phyloP scores from a whole-genome alignment of 2,797 vertebrate species.

The Zalophus californianus region DNA sequence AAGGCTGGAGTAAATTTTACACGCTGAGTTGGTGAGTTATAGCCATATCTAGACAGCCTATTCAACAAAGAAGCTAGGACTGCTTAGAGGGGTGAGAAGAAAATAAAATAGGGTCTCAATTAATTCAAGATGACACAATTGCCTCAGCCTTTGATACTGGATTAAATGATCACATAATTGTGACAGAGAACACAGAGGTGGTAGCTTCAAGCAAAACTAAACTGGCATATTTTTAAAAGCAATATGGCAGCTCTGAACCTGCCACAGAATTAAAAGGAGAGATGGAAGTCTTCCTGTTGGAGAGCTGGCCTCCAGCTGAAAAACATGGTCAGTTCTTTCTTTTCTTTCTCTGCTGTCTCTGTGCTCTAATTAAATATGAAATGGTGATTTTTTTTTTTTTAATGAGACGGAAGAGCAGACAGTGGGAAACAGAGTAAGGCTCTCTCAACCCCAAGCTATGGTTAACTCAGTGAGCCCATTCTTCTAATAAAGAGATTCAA shows the following conservation, averaged over 20 bases:
- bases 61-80: background rate
- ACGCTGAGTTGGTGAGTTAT: background rate
- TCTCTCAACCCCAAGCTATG: background rate
- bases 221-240: background rate
- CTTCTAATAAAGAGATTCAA: slow-evolving; percentile 16
- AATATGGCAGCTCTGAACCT: background rate
- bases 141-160: background rate
- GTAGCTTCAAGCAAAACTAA: background rate
- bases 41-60: background rate
- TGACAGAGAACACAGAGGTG: background rate
- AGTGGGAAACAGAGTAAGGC: background rate
- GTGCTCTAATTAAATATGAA: background rate
- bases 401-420: background rate
- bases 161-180: background rate
- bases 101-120: background rate
- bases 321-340: background rate
- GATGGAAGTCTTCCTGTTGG: background rate
- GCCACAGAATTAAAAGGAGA: background rate
- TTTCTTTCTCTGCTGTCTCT: background rate
- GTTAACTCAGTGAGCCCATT: background rate
- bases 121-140: background rate
- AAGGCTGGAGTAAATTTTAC: background rate
- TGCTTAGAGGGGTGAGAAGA: background rate
- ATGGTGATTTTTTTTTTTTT: background rate
- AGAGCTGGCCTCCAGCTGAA: background rate